phyloP scores from a whole-genome alignment of 2,797 vertebrate species.

The Rousettus madagascariensis region DNA sequence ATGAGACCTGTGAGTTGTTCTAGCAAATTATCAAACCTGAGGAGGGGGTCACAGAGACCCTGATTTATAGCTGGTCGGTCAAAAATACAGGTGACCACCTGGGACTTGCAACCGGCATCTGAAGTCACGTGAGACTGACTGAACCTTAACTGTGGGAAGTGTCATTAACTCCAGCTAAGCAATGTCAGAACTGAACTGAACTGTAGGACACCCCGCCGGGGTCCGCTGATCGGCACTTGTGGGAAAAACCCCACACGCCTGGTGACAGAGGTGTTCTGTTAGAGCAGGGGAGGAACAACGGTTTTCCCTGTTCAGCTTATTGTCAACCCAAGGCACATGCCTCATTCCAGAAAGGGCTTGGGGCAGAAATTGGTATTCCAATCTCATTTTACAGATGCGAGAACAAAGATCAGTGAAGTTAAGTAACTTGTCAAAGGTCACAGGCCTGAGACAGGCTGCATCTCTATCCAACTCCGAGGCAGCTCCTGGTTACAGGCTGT shows the following conservation, averaged over 20 bases:
- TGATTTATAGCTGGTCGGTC: neutral
- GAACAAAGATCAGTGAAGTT: rapidly evolving
- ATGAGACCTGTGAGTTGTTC: neutral
- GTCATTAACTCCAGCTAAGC: neutral
- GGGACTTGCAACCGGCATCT: neutral
- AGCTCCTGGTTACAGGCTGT: neutral
- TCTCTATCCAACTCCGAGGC: neutral
- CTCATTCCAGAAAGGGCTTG: neutral
- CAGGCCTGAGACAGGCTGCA: neutral
- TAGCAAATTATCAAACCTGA: neutral
- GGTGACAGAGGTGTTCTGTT: neutral
- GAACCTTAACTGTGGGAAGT: neutral
- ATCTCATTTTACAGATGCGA: neutral
- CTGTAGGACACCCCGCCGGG: neutral
- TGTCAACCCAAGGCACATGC: neutral
- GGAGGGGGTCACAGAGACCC: neutral
- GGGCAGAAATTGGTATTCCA: neutral
- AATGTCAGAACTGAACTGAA: neutral
- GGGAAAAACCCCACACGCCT: neutral
- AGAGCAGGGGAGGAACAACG: neutral
- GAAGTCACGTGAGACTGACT: neutral
- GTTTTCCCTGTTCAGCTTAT: neutral
- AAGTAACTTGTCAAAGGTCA: neutral
- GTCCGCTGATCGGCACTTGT: neutral
- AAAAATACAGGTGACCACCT: neutral